Evolutionary conservation across 2,113 vertebrate species (phyloP).

Genomic region (Glaucomys volans): DNA sequence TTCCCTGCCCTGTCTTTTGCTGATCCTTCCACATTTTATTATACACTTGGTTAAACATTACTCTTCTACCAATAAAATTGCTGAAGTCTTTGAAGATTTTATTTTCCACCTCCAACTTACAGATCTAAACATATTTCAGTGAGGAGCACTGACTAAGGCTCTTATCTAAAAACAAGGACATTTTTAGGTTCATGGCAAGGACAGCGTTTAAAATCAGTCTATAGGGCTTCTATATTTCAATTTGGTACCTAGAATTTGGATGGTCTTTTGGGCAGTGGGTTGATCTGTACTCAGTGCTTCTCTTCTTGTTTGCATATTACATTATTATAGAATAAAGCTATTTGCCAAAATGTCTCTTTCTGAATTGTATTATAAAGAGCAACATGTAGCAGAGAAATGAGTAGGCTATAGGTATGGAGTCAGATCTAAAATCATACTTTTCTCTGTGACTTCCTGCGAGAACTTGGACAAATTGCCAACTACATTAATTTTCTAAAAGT

Average conservation of each 20-base stretch:
- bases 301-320: not conserved
- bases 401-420: not conserved
- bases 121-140: constrained; percentile 58
- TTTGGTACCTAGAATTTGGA: not conserved
- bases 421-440: not conserved
- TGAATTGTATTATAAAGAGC: not conserved
- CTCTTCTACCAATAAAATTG: constrained; percentile 64
- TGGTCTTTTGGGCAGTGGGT: not conserved
- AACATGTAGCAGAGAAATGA: not conserved
- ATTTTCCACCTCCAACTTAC: constrained; percentile 45
- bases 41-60: constrained; percentile 79
- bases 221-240: not conserved
- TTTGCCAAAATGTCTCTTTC: constrained; percentile 15
- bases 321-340: not conserved
- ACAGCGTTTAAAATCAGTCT: constrained; percentile 34
- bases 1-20: constrained; percentile 41
- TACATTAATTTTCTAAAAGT: not conserved
- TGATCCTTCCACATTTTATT: constrained; percentile 64
- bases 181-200: constrained; percentile 52
- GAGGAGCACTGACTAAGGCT: not conserved
- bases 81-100: constrained; percentile 76
- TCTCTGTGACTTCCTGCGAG: not conserved
- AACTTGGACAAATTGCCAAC: not conserved
- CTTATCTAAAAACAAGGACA: constrained; percentile 20
- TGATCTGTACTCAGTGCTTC: not conserved